Conservation (phyloP, 2,113 vertebrate species). For the Malurus cyaneus region DNA sequence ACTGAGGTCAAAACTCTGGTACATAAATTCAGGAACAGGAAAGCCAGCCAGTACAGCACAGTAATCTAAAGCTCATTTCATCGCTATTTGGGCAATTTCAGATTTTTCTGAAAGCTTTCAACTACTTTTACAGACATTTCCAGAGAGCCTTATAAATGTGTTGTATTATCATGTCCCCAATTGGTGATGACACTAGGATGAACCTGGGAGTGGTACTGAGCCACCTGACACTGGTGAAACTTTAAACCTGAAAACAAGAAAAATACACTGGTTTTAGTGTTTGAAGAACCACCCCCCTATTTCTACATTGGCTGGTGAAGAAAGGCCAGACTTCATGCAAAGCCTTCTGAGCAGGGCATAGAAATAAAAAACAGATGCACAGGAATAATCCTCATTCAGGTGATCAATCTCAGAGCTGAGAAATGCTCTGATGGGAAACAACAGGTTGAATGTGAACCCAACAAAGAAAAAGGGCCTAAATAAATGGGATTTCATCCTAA, state of each 20-base stretch:
- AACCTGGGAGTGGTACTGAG: neutral
- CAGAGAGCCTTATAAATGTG: neutral
- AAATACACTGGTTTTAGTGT: neutral
- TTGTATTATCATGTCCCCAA: no score
- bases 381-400: neutral
- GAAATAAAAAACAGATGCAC: fast-evolving
- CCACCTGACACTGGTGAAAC: neutral
- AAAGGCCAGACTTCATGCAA: neutral
- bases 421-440: neutral
- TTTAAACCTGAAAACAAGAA: neutral
- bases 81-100: neutral
- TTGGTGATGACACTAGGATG: neutral
- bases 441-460: neutral
- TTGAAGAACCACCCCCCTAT: neutral
- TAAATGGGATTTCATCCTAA: no score
- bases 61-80: neutral
- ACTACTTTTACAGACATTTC: neutral
- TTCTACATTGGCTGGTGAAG: neutral
- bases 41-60: neutral
- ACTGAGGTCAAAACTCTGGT: neutral
- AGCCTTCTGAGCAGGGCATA: neutral
- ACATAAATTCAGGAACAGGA: neutral
- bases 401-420: neutral
- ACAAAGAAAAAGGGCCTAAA: no score
- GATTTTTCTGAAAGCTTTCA: neutral